Conservation (phyloP, 2,888 invertebrate species). For the Hirudinaria manillensis region DNA sequence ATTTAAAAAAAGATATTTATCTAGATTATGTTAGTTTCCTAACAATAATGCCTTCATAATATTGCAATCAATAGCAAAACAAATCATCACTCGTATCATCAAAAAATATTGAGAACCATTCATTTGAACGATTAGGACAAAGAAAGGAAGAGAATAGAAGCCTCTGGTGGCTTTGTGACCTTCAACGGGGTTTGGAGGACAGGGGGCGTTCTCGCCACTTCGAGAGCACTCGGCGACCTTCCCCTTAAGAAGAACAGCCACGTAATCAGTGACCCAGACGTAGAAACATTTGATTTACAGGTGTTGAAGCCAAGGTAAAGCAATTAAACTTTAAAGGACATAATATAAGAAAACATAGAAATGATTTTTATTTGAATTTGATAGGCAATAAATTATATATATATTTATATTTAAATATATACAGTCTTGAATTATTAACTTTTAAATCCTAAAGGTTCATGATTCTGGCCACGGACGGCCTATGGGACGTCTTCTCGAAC, state of each 20-base stretch:
- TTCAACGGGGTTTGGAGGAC: constrained; percentile 95
- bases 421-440: too few relatives aligned
- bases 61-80: too few relatives aligned
- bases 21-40: too few relatives aligned
- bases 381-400: neutral
- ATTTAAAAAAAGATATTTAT: too few relatives aligned
- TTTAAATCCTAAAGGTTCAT: constrained; percentile 63
- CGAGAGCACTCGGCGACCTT: constrained; percentile 84
- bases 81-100: too few relatives aligned
- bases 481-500: constrained; percentile 92
- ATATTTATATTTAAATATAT: neutral
- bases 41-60: too few relatives aligned
- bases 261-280: constrained; percentile 90
- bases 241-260: constrained; percentile 71
- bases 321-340: too few relatives aligned
- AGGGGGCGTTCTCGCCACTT: constrained; percentile 87
- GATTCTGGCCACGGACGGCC: constrained; percentile 85
- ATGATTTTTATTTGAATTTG: neutral
- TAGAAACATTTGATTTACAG: constrained; percentile 78
- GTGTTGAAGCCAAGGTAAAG: constrained; percentile 60
- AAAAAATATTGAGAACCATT: neutral
- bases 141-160: constrained; percentile 82
- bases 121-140: constrained; percentile 63
- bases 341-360: too few relatives aligned
- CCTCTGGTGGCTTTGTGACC: constrained; percentile 88